A percentile compares a stretch with the other conserved stretches of the same genome.
Conservation (phyloP, 1,140 invertebrate species). For the Zaprionus nigranus region DNA sequence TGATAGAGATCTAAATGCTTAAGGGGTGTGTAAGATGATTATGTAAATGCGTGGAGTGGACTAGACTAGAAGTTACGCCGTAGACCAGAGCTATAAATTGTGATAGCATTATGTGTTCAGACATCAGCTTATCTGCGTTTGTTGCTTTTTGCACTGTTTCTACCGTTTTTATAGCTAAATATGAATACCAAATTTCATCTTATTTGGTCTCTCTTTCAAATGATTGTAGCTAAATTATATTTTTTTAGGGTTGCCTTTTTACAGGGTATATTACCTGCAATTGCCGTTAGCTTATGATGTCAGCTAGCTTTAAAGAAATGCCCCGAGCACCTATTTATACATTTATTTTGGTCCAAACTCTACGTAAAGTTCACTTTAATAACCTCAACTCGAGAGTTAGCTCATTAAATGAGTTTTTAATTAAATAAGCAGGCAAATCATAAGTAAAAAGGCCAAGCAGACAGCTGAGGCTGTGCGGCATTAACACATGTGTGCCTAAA, state of each 20-base stretch:
- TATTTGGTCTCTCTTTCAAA: not conserved
- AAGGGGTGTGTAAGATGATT: too few species aligned
- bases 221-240: not conserved
- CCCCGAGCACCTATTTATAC: not conserved
- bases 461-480: conserved; percentile 24
- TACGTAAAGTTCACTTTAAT: conserved; percentile 29
- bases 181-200: not conserved
- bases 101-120: not conserved
- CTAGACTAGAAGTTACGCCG: not conserved
- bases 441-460: conserved; percentile 66
- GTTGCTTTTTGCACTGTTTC: not conserved
- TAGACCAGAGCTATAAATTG: not conserved
- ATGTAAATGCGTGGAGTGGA: conserved; percentile 2
- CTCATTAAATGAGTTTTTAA: conserved; percentile 54
- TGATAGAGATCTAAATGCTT: conserved; percentile 11
- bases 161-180: not conserved
- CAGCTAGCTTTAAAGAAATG: conserved; percentile 10
- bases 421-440: conserved; percentile 58
- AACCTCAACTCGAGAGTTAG: conserved; percentile 12
- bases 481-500: conserved; percentile 17
- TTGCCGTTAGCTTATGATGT: not conserved
- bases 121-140: not conserved
- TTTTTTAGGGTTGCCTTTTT: not conserved
- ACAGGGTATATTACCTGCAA: not conserved
- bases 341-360: conserved; percentile 40